Base-by-base conservation (phyloP, 2,797 vertebrate genomes). In the Melanotaenia pygmaea region DNA sequence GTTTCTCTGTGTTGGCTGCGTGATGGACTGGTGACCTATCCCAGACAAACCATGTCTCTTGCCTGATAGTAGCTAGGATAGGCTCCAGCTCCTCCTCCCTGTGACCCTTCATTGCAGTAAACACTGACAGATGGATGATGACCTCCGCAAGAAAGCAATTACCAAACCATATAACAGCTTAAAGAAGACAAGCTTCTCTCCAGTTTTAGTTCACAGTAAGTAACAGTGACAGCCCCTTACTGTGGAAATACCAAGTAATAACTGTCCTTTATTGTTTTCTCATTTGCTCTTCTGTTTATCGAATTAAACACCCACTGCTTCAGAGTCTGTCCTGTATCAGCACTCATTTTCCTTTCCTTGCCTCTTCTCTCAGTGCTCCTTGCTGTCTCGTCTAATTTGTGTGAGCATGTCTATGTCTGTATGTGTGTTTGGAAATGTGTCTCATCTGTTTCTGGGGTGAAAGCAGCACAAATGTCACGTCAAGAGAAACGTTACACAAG, bases 381-480 rank as follows among this genome's bases (percentile, higher is more conserved):
- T 4, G 50, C 59, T 77, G 74, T 73, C 71, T 54, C 59, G 68
- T 76, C 53, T 66, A 30, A 72, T 73, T 71, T 74, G 64, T 64
- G 62, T 69, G 47, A 45, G 34, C 61, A 32, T 68, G 32, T 24
- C 24, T 76, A 16, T 76, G n/a, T 67, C 2, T 69, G 8, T 67
- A 22, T 34, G 59, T 73, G 62, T 76, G 72, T 67, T 22, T 28
- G 18, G 62, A 56, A 73, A 64, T 63, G 76, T 64, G 77, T 74
- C 58, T 72, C 87, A 89, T 84, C 86, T 90, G 89, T 51, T 79
- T 74, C 79, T 57, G 64, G 53, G 71, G 85, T 68, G 70, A 80
- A 61, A 45, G 51, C 60, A 63, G 34, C 53, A 66, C 77, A 72
- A 74, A 70, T 28, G 56, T 82, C 81, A 78, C 11, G 4, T 81